Base-by-base conservation (phyloP, 2,888 invertebrate genomes). In the Nemotelus nigrinus region DNA sequence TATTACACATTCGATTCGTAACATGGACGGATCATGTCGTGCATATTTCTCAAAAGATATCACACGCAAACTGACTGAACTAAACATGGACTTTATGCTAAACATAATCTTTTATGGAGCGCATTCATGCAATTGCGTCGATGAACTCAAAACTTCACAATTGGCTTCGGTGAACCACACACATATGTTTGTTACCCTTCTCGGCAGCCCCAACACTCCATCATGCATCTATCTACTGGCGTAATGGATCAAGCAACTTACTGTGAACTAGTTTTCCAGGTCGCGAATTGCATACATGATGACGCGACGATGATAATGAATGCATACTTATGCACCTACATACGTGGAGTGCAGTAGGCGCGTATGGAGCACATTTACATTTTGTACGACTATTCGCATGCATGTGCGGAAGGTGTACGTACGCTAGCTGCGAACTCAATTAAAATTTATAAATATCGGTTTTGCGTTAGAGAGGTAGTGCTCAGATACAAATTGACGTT, bases 401-500 rank as follows among this genome's bases (percentile, higher is more conserved):
- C 25, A 67, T 67, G 67, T 67, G 47, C 3, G 41, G 70, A 70
- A 70, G 70, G 55, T 70, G 70, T 2, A 39, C 53, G 43, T 60
- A n/a, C 3, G n/a, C 6, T 41, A 57, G n/a, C 25, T 25, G 53
- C 72, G 58, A 72, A 72, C 58, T 72, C 72, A 72, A 72, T 72
- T 72, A 72, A 58, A 72, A 72, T 72, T 72, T 58, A 72, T 72
- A 58, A 72, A 50, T 72, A 71, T 71, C 71, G 39, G 25, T 25
- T 25, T 71, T 60, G 41, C 57, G 10, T n/a, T 43, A 7, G n/a
- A 47, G 53, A 39, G 41, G 43, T 39, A 41, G 39, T 7, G 43
- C 63, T 41, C 70, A 55, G 58, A 72, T 72, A 72, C 72, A 72
- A 72, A 72, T 72, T 72, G 72, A 72, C 72, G 72, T 72, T 72